phyloP scores from a whole-genome alignment of 2,797 vertebrate genomes.

The Coccyzus lansbergi region DNA sequence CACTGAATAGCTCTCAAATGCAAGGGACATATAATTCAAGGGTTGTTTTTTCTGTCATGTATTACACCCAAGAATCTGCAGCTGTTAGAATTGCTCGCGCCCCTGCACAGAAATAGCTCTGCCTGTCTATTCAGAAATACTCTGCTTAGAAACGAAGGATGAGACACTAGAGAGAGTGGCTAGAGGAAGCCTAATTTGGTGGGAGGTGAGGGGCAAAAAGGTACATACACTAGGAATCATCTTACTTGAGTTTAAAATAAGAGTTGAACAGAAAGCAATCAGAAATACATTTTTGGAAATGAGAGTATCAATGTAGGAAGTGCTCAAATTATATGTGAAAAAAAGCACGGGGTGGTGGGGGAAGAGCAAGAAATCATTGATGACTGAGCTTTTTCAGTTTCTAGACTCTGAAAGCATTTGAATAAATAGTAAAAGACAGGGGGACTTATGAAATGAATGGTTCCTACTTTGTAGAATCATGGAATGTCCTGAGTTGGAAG shows the following conservation, averaged over 20 bases:
- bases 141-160: background rate
- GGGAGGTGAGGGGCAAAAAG: background rate
- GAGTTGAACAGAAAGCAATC: background rate
- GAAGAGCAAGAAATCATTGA: background rate
- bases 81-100: constrained; percentile 35
- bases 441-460: background rate
- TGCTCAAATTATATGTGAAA: background rate
- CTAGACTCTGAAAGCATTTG: background rate
- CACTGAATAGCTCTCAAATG: background rate
- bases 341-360: too few species aligned
- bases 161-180: background rate
- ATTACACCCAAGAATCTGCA: constrained; percentile 42
- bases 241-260: background rate
- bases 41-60: background rate
- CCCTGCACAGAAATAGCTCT: constrained; percentile 45
- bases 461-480: background rate
- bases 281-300: background rate
- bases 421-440: background rate
- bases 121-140: background rate
- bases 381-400: background rate
- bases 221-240: background rate
- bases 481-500: too few species aligned
- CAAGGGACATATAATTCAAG: background rate
- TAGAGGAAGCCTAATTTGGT: background rate
- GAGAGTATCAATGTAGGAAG: background rate